Base-by-base conservation (phyloP, 1,140 invertebrate species). In the Saxidomus purpurata region DNA sequence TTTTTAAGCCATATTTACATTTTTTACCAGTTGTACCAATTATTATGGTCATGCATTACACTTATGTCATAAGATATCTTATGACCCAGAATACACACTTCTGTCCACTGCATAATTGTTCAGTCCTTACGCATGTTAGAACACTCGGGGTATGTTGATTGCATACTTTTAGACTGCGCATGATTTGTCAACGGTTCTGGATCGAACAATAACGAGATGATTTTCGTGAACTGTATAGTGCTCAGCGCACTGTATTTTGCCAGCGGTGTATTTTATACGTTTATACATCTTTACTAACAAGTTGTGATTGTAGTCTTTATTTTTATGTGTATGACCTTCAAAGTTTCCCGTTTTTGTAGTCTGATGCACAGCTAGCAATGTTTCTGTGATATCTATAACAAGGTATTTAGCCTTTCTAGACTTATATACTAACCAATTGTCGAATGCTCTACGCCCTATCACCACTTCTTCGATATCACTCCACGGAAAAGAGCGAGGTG, bases 341-440 rank as follows among this genome's bases (percentile, higher is more conserved):
- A 52, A 82, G 63, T 94, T 93, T 19, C 93, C 93, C 9, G 80
- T 84, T 47, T 90, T 82, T 34, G 92, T 93, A 0, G 93, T 93
- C 79, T 93, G 93, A 55, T 94, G 93, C 15, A 93, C 87, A 17
- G 93, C 93, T 8, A 90, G 74, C 15, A 93, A 15, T 6, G 93
- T 93, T 28, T 80, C 74, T 38, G 93, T 88, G 6, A 63, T 77
- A 76, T 93, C 93, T 55, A 94, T 89, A 13, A 92, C 89, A 43
- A 71, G 80, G 34, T 90, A 31, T 28, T 92, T 84, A 31, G 67
- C 28, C 47, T 87, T 76, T 34, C 90, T 85, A 3, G 92, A 79
- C 71, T 92, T 85, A 38, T 89, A 79, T 0, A 94, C 92, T 34
- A 94, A 69, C 90, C 91, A 94, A 82, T 94, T 94, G 76, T 94